Base-by-base conservation (phyloP, 2,113 vertebrate species). In the Baryphthengus martii region DNA sequence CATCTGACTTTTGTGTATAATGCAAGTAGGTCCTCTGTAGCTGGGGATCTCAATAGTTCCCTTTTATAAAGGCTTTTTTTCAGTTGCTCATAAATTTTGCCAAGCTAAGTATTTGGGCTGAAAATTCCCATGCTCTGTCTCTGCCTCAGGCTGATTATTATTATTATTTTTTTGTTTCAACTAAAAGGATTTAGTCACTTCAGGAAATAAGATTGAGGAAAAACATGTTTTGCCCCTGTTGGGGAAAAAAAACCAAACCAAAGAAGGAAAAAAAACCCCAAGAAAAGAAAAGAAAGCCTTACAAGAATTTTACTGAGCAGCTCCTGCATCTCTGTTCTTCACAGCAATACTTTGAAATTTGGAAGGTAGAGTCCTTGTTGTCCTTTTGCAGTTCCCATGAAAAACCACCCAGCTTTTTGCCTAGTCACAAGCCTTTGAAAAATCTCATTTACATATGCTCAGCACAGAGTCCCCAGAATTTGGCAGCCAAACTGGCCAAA, bases 81-180 rank as follows among this genome's bases (percentile, higher is more conserved):
- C 44, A 93, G 55, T 42, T 61, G n/a, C 49, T 88, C 79, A 73
- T 42, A 88, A 73, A 58, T 91, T 95, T 93, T 91, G 77, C 87
- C 78, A 91, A 85, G 80, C 71, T 58, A 91, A 95, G 88, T 90
- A 89, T 85, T 76, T 39, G 53, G 37, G 67, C 94, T 88, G 49
- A 96, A 96, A 95, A 91, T 94, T 94, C 91, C 45, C 77, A 85
- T 70, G 93, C 49, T 91, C 66, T 73, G 21, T 85, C 19, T 82
- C 75, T 76, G 87, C 93, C 94, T 91, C 74, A 79, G 95, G 81
- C 87, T 65, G 39, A 75, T 92, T 75, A 91, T 91, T 92, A 85
- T 44, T 75, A 39, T 72, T 81, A 55, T 95, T 90, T 94, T 49
- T 28, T 65, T 61, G 31, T 85, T 96, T 89, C 66, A 66, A 42